Percentiles rank a stretch among this genome's conserved stretches.
Evolutionary conservation across 30 jellyfish, hydroid and myxozoan species (phyloP).

Genomic region (Aurelia sp.): DNA sequence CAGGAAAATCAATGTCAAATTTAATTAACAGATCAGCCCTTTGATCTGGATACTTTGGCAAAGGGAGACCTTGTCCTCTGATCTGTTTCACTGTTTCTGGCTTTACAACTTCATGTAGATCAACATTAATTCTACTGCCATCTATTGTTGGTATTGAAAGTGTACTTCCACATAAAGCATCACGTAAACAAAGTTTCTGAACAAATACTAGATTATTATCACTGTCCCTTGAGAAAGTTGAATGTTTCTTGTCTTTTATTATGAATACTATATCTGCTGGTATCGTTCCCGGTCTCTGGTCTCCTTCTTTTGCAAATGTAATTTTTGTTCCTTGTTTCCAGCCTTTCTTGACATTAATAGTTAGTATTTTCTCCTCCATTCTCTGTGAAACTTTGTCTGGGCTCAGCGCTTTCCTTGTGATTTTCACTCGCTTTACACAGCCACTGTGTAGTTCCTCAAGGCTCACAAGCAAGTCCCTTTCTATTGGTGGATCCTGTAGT

Average conservation of each 20-base stretch:
- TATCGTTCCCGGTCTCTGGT: conserved; percentile 76
- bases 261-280: conserved; percentile 86
- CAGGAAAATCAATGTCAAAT: conserved; percentile 77
- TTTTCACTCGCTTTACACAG: conserved; percentile 78
- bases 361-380: conserved; percentile 65
- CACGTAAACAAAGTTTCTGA: conserved; percentile 72
- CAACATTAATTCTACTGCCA: conserved; percentile 35
- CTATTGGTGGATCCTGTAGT: conserved; percentile 86
- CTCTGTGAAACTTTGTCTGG: conserved; percentile 54
- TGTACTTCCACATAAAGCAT: conserved; percentile 89
- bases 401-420: conserved; percentile 67
- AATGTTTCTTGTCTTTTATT: conserved; percentile 75
- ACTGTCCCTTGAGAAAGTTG: conserved; percentile 63
- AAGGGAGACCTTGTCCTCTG: conserved; percentile 89
- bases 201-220: conserved; percentile 68
- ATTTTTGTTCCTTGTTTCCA: conserved; percentile 97
- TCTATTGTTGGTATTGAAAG: conserved; percentile 59
- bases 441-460: conserved; percentile 80
- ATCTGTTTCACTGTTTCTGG: conserved; percentile 62
- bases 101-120: conserved; percentile 46
- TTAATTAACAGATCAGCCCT: conserved; percentile 56
- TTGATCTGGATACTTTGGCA: conserved; percentile 73
- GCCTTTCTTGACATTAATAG: conserved; percentile 85
- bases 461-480: conserved; percentile 66
- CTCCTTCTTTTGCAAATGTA: conserved; percentile 88